phyloP scores from a whole-genome alignment of 1,140 invertebrate genomes.

The Watersipora subatra region DNA sequence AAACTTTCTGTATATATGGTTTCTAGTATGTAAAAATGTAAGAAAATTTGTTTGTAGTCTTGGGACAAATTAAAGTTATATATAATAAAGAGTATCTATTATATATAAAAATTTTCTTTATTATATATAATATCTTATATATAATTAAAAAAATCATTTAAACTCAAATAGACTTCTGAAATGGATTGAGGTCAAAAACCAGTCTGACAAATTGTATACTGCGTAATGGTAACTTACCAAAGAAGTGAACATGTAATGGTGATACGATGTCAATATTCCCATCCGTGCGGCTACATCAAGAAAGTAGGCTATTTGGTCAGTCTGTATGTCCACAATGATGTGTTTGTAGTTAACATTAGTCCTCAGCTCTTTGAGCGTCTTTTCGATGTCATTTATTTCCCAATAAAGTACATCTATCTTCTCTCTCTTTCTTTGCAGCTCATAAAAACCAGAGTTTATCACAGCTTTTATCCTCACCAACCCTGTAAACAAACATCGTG shows the following conservation, averaged over 20 bases:
- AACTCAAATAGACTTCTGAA: too few species aligned
- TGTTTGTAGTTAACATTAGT: not conserved
- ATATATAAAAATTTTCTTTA: too few species aligned
- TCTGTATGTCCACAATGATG: slow-evolving; percentile 2
- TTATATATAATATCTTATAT: too few species aligned
- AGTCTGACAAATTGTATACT: too few species aligned
- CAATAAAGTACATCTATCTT: not conserved
- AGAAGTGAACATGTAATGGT: slow-evolving; percentile 1
- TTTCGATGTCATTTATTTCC: not conserved
- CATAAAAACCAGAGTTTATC: not conserved
- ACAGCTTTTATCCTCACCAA: not conserved
- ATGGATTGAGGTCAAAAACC: too few species aligned
- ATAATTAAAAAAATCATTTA: too few species aligned
- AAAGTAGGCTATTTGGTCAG: not conserved
- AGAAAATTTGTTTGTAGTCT: too few species aligned
- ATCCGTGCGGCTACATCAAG: not conserved
- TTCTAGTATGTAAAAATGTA: too few species aligned
- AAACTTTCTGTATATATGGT: too few species aligned
- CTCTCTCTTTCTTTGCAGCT: not conserved
- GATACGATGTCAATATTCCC: not conserved
- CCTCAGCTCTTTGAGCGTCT: slow-evolving; percentile 1
- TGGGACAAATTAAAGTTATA: too few species aligned
- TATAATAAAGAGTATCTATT: too few species aligned
- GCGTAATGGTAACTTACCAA: too few species aligned
- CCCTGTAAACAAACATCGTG: not conserved